Evolutionary conservation across 2,888 invertebrate species (phyloP).

Genomic region (Scotopteryx bipunctaria): DNA sequence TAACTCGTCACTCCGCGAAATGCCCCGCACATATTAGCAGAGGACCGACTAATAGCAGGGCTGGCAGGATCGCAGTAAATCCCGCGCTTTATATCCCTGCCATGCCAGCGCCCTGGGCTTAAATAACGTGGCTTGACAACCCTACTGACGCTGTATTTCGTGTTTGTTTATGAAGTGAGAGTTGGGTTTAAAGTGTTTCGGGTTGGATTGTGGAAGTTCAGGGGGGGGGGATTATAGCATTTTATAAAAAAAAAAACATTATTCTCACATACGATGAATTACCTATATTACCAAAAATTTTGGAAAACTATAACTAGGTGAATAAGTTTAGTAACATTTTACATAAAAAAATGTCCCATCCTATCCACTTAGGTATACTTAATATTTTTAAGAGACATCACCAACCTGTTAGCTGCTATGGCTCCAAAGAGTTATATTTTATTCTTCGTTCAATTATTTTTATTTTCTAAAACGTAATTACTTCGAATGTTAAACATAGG

Average conservation of each 20-base stretch:
- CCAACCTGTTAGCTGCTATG: too few species aligned
- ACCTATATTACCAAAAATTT: too few species aligned
- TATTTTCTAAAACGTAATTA: background rate
- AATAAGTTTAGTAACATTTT: too few species aligned
- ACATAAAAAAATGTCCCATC: too few species aligned
- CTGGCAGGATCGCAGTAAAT: constrained; percentile 32
- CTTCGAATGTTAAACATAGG: background rate
- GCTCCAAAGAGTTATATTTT: too few species aligned
- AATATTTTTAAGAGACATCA: too few species aligned
- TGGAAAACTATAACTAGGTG: too few species aligned
- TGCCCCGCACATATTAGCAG: constrained; percentile 24
- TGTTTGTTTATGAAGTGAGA: constrained; percentile 32
- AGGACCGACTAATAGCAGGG: constrained; percentile 24
- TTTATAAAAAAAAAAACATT: background rate
- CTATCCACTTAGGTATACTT: too few species aligned
- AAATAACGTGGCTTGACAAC: constrained; percentile 34
- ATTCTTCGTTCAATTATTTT: too few species aligned
- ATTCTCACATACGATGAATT: too few species aligned
- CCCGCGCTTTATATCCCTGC: constrained; percentile 32
- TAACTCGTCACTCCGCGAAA: constrained; percentile 30
- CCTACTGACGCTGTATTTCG: constrained; percentile 36
- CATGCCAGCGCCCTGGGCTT: constrained; percentile 32
- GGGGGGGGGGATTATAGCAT: constrained; percentile 6
- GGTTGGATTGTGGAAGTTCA: constrained; percentile 5
- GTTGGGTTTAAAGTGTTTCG: constrained; percentile 19